phyloP scores from a whole-genome alignment of 2,888 invertebrate genomes.

The Nowickia ferox region DNA sequence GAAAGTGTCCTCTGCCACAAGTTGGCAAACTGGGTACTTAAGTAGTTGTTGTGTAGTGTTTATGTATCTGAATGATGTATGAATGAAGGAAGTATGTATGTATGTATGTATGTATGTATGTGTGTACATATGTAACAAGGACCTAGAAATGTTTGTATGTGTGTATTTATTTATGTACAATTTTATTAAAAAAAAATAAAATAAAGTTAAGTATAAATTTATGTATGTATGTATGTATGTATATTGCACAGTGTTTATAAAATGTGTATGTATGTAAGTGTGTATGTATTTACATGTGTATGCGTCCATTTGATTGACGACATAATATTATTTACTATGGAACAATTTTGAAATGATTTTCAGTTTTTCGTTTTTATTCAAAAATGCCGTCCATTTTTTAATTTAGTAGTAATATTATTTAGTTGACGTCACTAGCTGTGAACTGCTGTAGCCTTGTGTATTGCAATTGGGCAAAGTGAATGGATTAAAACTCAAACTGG shows the following conservation, averaged over 20 bases:
- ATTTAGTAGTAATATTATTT: slow-evolving; percentile 85
- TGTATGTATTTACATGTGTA: slow-evolving; percentile 1
- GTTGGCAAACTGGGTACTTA: not conserved
- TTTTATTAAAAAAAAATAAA: too few relatives aligned
- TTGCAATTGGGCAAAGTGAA: slow-evolving; percentile 95
- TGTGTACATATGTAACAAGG: not conserved
- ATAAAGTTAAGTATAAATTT: not conserved
- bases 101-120: not conserved
- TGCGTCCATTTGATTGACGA: not conserved
- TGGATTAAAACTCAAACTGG: slow-evolving; percentile 95
- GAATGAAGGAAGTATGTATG: not conserved
- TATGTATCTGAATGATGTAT: not conserved
- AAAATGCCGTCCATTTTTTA: slow-evolving; percentile 30
- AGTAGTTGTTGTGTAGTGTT: not conserved
- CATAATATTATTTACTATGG: not conserved
- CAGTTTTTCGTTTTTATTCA: not conserved
- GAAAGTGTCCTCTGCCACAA: too few relatives aligned
- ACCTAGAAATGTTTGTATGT: too few relatives aligned
- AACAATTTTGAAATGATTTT: not conserved
- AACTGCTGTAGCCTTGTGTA: slow-evolving; percentile 91
- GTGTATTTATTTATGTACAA: too few relatives aligned
- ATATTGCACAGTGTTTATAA: slow-evolving; percentile 22
- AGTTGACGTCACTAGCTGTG: slow-evolving; percentile 90
- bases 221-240: slow-evolving; percentile 2
- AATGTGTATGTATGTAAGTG: not conserved